A percentile compares a stretch with the other conserved stretches of the same genome.
Conservation (phyloP, 2,888 invertebrate genomes). For the Nephrotoma guestfalica region DNA sequence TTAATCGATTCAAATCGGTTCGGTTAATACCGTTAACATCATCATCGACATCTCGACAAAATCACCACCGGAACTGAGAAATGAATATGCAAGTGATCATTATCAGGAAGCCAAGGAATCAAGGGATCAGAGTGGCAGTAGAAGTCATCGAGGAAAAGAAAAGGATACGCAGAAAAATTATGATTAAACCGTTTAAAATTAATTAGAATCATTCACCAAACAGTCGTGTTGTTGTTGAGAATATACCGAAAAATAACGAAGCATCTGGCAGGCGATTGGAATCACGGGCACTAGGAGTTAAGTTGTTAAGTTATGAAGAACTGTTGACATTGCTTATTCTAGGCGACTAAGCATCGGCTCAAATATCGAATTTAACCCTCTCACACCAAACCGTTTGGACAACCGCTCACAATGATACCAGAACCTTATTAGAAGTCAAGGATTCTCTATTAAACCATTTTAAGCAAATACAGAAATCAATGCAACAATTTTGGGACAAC, state of each 20-base stretch:
- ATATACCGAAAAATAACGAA: background rate
- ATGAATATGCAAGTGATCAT: background rate
- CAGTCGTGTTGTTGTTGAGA: background rate
- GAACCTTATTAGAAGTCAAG: too few relatives aligned
- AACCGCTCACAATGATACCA: too few relatives aligned
- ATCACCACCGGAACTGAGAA: background rate
- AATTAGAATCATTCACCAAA: slow-evolving; percentile 19
- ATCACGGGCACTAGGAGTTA: too few relatives aligned
- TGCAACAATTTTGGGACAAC: too few relatives aligned
- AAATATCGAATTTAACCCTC: too few relatives aligned
- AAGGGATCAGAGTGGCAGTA: background rate
- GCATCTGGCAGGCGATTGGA: slow-evolving; percentile 22
- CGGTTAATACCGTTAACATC: background rate
- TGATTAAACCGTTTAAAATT: slow-evolving; percentile 34
- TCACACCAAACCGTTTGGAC: too few relatives aligned
- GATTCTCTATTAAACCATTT: too few relatives aligned
- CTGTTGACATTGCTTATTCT: too few relatives aligned
- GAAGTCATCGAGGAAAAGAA: background rate
- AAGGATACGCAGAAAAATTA: slow-evolving; percentile 26
- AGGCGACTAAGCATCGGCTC: too few relatives aligned
- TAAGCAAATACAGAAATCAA: too few relatives aligned
- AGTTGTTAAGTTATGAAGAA: too few relatives aligned
- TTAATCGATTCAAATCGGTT: background rate
- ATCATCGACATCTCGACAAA: background rate
- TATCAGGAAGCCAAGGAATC: background rate